Evolutionary conservation across 2,113 vertebrate species (phyloP).

Genomic region (Podiceps cristatus): DNA sequence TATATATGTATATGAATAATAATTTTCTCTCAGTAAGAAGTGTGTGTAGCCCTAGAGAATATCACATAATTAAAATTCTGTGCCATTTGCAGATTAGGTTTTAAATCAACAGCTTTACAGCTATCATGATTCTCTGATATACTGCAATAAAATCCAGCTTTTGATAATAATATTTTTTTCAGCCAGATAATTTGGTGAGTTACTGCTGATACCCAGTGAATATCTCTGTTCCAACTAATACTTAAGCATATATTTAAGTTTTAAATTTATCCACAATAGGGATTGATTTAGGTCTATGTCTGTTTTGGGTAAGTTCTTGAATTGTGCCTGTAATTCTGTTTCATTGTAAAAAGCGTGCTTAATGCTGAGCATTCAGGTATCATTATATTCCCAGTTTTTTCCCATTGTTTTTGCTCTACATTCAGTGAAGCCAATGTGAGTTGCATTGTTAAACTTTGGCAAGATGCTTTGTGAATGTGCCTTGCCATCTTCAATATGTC

Average conservation of each 20-base stretch:
- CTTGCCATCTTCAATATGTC: neutral
- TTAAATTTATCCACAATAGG: neutral
- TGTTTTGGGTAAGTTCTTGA: neutral
- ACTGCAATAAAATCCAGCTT: neutral
- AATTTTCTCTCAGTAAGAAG: neutral
- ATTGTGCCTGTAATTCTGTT: neutral
- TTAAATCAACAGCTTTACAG: neutral
- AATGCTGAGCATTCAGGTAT: neutral
- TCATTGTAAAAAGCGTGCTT: neutral
- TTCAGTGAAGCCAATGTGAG: neutral
- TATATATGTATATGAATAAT: neutral
- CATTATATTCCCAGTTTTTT: neutral
- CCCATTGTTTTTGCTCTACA: neutral
- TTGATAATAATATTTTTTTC: neutral
- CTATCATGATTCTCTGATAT: neutral
- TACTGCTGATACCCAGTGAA: neutral
- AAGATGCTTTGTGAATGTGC: neutral
- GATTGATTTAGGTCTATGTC: neutral
- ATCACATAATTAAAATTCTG: neutral
- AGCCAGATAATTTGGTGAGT: neutral
- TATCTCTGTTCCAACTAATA: neutral
- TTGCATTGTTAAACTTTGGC: neutral
- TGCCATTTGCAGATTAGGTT: neutral
- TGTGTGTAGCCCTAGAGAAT: neutral
- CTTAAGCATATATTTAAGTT: neutral